These are phyloP conservation scores for Archips xylosteana DNA, from an alignment of 2,888 invertebrate genomes.

Conservation along the genomic window DNA sequence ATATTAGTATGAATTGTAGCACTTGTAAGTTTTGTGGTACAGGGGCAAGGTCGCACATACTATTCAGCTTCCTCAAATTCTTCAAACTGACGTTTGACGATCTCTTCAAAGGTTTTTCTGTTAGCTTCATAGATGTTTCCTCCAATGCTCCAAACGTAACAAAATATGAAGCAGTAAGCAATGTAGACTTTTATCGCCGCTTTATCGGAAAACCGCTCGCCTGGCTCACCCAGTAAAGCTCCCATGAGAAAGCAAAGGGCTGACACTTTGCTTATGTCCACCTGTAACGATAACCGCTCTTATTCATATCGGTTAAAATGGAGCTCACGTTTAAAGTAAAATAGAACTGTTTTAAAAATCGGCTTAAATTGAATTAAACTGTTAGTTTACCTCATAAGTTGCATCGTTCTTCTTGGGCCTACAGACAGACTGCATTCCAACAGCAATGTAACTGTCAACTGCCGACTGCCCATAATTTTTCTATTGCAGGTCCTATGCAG, in stretches of 20 bases:
- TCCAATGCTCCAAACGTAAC: slow-evolving; percentile 94
- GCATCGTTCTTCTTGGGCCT: no score
- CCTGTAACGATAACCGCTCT: slow-evolving; percentile 74
- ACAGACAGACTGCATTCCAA: no score
- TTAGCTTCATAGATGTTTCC: slow-evolving; percentile 91
- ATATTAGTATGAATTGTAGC: no score
- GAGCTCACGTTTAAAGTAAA: neutral
- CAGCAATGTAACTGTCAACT: no score
- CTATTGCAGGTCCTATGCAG: no score
- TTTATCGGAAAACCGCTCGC: slow-evolving; percentile 86
- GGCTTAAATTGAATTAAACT: neutral
- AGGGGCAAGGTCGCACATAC: slow-evolving; percentile 56
- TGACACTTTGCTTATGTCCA: slow-evolving; percentile 92
- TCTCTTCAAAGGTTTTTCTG: slow-evolving; percentile 89
- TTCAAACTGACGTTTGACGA: slow-evolving; percentile 89
- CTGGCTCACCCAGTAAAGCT: slow-evolving; percentile 88
- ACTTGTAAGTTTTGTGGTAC: no score
- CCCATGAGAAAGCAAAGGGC: slow-evolving; percentile 91
- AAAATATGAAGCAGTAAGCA: slow-evolving; percentile 92
- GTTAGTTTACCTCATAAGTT: neutral
- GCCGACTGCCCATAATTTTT: no score
- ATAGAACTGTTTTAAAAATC: no score
- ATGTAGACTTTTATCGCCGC: slow-evolving; percentile 87
- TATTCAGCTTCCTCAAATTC: slow-evolving; percentile 88
- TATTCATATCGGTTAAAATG: neutral